These are phyloP conservation scores for Habroteleia sp. DNA, from an alignment of 2,888 invertebrate genomes.

Conservation along the genomic window DNA sequence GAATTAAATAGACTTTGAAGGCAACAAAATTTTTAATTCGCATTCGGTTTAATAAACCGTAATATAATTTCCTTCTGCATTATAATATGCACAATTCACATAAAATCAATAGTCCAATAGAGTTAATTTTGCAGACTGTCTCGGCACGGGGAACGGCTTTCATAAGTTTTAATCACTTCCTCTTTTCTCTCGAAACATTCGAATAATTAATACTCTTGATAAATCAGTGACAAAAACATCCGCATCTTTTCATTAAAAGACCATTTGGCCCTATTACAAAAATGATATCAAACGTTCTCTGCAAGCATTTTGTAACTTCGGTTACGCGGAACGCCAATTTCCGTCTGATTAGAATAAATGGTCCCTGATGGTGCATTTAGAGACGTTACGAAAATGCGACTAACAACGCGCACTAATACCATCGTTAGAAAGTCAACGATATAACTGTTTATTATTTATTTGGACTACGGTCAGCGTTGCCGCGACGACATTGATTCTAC, in stretches of 20 bases:
- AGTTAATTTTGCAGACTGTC: neutral
- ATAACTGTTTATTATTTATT: conserved; percentile 48
- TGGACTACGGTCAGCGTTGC: conserved; percentile 10
- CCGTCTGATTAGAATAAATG: conserved; percentile 45
- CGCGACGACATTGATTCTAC: conserved; percentile 38
- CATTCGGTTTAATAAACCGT: neutral
- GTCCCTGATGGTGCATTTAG: conserved; percentile 42
- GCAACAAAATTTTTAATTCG: too few species aligned
- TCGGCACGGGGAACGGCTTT: neutral
- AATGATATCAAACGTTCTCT: conserved; percentile 17
- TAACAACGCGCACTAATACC: conserved; percentile 43
- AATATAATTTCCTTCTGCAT: neutral
- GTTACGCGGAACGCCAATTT: conserved; percentile 33
- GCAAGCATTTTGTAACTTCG: conserved; percentile 22
- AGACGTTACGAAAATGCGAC: conserved; percentile 41
- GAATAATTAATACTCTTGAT: conserved; percentile 18
- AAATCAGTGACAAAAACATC: conserved; percentile 12
- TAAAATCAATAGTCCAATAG: conserved; percentile 2
- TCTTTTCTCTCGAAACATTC: neutral
- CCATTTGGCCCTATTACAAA: conserved; percentile 15
- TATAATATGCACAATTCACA: neutral
- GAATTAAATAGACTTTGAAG: too few species aligned
- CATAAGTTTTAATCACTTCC: conserved; percentile 1
- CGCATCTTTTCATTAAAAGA: conserved; percentile 35
- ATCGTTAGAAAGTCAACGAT: conserved; percentile 30